phyloP scores from a whole-genome alignment of 35 echinoderm and acorn worm species.

The Apostichopus parvimensis region DNA sequence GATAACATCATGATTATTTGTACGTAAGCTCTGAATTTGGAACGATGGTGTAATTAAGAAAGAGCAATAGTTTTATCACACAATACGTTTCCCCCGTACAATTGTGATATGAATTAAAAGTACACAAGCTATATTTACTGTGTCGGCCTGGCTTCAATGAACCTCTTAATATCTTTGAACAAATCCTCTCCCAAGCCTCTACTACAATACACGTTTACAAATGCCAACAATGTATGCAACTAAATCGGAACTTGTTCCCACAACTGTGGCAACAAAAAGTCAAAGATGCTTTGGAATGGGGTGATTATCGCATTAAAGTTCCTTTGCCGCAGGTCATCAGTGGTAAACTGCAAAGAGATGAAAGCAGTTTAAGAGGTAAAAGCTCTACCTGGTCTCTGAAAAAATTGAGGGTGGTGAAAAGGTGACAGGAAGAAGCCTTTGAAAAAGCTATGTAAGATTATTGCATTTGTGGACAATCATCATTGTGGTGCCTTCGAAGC shows the following conservation, averaged over 20 bases:
- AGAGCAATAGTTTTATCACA: too few relatives aligned
- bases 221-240: neutral
- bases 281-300: neutral
- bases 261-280: neutral
- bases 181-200: neutral
- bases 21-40: too few relatives aligned
- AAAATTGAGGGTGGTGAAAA: neutral
- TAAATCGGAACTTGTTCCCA: neutral
- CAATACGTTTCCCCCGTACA: neutral
- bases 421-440: neutral
- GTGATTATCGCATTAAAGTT: constrained; percentile 4
- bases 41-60: too few relatives aligned
- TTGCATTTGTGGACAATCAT: too few relatives aligned
- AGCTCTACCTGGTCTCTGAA: neutral
- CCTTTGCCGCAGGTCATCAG: neutral
- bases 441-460: neutral
- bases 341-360: neutral
- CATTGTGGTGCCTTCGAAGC: too few relatives aligned
- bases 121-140: neutral
- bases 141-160: neutral
- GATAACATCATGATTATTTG: too few relatives aligned
- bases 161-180: neutral
- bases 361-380: neutral
- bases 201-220: neutral
- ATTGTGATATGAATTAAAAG: neutral